A percentile compares a stretch with the other conserved stretches of the same genome.
phyloP scores from a whole-genome alignment of 2,797 vertebrate species.

The Pangasius sanitwongsei region DNA sequence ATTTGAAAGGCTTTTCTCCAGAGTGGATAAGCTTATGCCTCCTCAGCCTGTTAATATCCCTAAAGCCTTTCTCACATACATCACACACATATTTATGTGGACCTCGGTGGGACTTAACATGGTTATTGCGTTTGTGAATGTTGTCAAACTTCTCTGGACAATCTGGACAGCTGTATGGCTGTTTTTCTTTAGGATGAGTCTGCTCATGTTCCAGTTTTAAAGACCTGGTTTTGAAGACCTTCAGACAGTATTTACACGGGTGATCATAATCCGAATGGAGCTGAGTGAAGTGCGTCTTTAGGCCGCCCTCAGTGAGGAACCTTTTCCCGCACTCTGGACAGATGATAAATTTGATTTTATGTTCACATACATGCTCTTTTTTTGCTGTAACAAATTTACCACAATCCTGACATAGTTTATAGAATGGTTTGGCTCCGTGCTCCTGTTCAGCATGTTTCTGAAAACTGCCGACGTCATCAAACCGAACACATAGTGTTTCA shows the following conservation, averaged over 20 bases:
- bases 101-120: slow-evolving; percentile 12
- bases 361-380: slow-evolving; percentile 20
- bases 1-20: slow-evolving; percentile 31
- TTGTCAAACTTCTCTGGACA: slow-evolving; percentile 33
- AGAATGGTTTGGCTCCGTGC: slow-evolving; percentile 23
- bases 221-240: slow-evolving; percentile 21
- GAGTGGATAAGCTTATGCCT: slow-evolving; percentile 29
- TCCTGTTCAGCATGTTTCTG: slow-evolving; percentile 32
- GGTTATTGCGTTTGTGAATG: slow-evolving; percentile 13
- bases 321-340: slow-evolving; percentile 34
- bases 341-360: slow-evolving; percentile 13
- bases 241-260: slow-evolving; percentile 38
- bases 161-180: slow-evolving; percentile 27
- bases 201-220: slow-evolving; percentile 33
- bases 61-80: slow-evolving; percentile 1
- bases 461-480: slow-evolving; percentile 9
- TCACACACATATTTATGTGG: slow-evolving; percentile 27
- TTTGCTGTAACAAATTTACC: neutral
- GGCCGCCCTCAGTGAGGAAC: slow-evolving; percentile 10
- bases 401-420: slow-evolving; percentile 31
- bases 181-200: slow-evolving; percentile 21
- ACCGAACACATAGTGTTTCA: slow-evolving; percentile 1
- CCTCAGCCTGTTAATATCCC: slow-evolving; percentile 10
- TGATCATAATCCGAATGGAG: slow-evolving; percentile 15
- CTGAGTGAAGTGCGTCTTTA: slow-evolving; percentile 22